phyloP scores from a whole-genome alignment of 1,140 invertebrate genomes.

The Phthorimaea operculella region DNA sequence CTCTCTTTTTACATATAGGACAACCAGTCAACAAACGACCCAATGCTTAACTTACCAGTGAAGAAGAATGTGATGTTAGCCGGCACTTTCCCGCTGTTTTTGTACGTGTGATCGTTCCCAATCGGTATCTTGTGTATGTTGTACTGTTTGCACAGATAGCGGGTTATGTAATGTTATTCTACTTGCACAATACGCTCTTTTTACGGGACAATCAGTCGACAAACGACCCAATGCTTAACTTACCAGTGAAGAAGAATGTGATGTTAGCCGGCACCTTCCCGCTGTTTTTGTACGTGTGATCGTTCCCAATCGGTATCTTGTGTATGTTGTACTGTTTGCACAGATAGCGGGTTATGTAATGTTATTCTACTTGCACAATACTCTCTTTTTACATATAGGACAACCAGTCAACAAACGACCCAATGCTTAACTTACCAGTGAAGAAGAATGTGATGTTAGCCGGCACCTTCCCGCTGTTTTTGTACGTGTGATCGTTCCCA shows the following conservation, averaged over 20 bases:
- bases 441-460: conserved; percentile 74
- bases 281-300: conserved; percentile 71
- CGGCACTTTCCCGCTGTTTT: conserved; percentile 73
- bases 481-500: conserved; percentile 73
- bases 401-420: too few relatives aligned
- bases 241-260: conserved; percentile 76
- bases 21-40: too few relatives aligned
- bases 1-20: too few relatives aligned
- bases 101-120: conserved; percentile 73
- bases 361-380: too few relatives aligned
- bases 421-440: conserved; percentile 72
- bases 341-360: too few relatives aligned
- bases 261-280: conserved; percentile 73
- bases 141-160: conserved; percentile 80
- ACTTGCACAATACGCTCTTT: too few relatives aligned
- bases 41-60: conserved; percentile 68
- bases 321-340: conserved; percentile 79
- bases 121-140: conserved; percentile 83
- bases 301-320: conserved; percentile 81
- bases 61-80: conserved; percentile 74
- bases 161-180: too few relatives aligned
- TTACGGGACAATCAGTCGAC: too few relatives aligned
- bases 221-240: too few relatives aligned
- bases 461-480: conserved; percentile 73
- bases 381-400: too few relatives aligned